Evolutionary conservation across 2,113 vertebrate genomes (phyloP).

Genomic region (Trematocara stigmaticum): DNA sequence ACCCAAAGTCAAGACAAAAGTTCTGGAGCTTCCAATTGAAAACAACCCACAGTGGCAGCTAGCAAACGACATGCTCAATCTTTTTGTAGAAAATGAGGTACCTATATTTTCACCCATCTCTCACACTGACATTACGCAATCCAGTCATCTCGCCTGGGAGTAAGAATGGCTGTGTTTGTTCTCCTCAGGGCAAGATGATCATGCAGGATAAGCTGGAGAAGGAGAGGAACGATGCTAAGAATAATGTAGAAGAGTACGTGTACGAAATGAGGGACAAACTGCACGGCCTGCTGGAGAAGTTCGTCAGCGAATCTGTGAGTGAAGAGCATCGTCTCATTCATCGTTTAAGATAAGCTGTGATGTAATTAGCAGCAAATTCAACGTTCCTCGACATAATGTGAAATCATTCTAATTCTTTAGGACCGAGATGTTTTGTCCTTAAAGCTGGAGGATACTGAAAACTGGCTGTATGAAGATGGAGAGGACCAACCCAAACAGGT

Average conservation of each 20-base stretch:
- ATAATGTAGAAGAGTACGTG: constrained; percentile 93
- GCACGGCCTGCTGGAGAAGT: constrained; percentile 84
- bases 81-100: constrained; percentile 97
- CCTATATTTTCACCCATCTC: neutral
- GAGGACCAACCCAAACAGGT: constrained; percentile 97
- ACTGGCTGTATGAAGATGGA: constrained; percentile 96
- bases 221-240: constrained; percentile 95
- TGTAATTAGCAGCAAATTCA: neutral
- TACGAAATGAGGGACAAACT: constrained; percentile 98
- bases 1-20: constrained; percentile 95
- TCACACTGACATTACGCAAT: neutral
- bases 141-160: neutral
- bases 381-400: neutral
- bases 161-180: constrained; percentile 8
- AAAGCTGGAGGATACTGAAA: constrained; percentile 92
- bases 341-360: neutral
- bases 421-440: constrained; percentile 85
- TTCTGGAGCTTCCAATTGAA: constrained; percentile 90
- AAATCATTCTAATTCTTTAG: constrained; percentile 50
- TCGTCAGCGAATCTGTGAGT: constrained; percentile 86
- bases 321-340: neutral
- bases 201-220: constrained; percentile 99
- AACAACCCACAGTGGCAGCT: constrained; percentile 93
- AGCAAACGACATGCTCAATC: constrained; percentile 88
- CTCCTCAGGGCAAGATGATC: constrained; percentile 92